phyloP scores from a whole-genome alignment of 2,797 vertebrate species.

The Ambastaia sidthimunki region DNA sequence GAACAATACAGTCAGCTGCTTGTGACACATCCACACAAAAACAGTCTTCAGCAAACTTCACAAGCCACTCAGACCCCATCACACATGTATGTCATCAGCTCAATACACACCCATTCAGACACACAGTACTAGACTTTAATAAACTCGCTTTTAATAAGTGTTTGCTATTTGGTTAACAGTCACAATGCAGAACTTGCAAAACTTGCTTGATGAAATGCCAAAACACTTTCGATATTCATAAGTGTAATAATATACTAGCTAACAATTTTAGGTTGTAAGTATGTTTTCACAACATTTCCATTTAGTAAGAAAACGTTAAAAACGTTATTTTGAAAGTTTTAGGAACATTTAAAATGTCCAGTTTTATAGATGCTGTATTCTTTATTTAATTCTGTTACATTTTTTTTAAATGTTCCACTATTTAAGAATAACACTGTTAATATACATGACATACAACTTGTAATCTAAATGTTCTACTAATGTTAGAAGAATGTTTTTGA shows the following conservation, averaged over 20 bases:
- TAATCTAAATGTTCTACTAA: too few species aligned
- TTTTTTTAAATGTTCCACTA: too few species aligned
- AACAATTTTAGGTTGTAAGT: too few species aligned
- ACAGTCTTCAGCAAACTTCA: conserved; percentile 61
- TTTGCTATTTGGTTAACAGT: background rate
- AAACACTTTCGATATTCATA: background rate
- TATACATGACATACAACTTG: too few species aligned
- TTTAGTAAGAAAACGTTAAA: too few species aligned
- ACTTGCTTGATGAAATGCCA: background rate
- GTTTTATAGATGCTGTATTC: too few species aligned
- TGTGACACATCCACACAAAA: conserved; percentile 74
- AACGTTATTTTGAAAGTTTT: too few species aligned
- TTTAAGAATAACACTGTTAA: too few species aligned
- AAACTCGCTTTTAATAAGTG: background rate
- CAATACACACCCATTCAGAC: conserved; percentile 56
- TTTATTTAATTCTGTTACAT: too few species aligned
- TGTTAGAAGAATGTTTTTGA: too few species aligned
- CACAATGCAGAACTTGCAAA: background rate
- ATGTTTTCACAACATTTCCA: too few species aligned
- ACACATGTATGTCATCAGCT: conserved; percentile 57
- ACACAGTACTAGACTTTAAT: background rate
- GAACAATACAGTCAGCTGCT: conserved; percentile 81
- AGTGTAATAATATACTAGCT: background rate
- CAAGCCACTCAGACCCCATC: conserved; percentile 51
- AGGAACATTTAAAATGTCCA: too few species aligned